Evolutionary conservation across 2,113 vertebrate genomes (phyloP), one percentile per base, ranked within the genome.

Genomic region (Xyrauchen texanus): DNA sequence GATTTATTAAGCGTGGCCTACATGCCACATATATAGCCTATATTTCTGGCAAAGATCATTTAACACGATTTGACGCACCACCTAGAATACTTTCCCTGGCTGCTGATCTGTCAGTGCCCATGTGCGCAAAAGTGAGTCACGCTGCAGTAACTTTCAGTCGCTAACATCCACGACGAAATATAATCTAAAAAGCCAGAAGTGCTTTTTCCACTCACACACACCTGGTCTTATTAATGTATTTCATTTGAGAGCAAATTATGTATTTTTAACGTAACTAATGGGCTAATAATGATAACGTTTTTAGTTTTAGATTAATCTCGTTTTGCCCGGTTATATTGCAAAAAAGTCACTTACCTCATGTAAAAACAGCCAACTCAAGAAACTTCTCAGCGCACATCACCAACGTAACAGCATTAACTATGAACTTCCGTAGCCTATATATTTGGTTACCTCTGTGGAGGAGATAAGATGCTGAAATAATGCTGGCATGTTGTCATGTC

Each of bases 71-170:
- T 45, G n/a, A 4, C 52, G 68, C 34, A 46, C 42, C 45, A 58
- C 42, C 69, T 72, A 46, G 69, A 72, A 34, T 34, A 34, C 55
- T 58, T 15, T 76, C 61, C 10, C 9, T 63, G 81, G 81, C 83
- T 86, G 78, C 80, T 83, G 87, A 86, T 80, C 85, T 89, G 90
- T 90, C 90, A 87, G 88, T 91, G 88, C 91, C 89, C 91, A 92
- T 92, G 92, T 93, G 91, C 90, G 91, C 91, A 86, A 91, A 92
- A 92, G 91, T 94, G 93, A 94, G 90, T 94, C 93, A 93, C 93
- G 92, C 93, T 94, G 93, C 93, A 94, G 93, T 84, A 93, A 93
- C 89, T 93, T 91, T 86, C 80, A 91, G 84, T 86, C 75, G 70
- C 80, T 86, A 82, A 85, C 75, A 84, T 85, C 87, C 87, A 87